Base-by-base conservation (phyloP, 2,113 vertebrate genomes). In the Tachysurus vachellii region DNA sequence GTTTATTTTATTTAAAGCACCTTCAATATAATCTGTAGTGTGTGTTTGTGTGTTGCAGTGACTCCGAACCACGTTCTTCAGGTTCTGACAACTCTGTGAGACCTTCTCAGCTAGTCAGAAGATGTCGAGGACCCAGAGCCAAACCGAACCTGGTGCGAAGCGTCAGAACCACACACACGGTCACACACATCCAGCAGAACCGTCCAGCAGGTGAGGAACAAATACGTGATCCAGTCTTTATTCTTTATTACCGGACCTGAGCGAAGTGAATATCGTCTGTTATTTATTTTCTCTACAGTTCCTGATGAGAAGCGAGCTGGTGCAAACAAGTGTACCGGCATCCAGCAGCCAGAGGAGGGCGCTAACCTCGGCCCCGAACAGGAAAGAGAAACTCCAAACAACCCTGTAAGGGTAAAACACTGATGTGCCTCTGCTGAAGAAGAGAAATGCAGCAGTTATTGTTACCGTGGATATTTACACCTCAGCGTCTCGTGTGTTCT, bases 121-220 rank as follows among this genome's bases (percentile, higher is more conserved):
- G 92, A 85, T 85, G 81, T 21, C 89, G 92, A 0, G 91, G 92
- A 3, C 83, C 87, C 68, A 92, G 88, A 89, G 85, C 91, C 44
- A 93, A 89, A 89, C 94, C 94, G n/a, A 93, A 92, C 71, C 86
- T 95, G 31, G 44, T 68, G 11, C 86, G 62, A 26, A 76, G 28
- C 61, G 12, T 71, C 64, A 88, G 71, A 86, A n/a, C 50, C 57
- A 5, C 64, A 44, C 64, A 8, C 8, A 5, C 31, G 10, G 54
- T 31, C 31, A 10, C 62, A n/a, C 73, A 68, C 23, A 57, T 31
- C 21, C 42, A 50, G 1, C 62, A 83, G 86, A 82, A 54, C 70
- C n/a, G 44, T 21, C 10, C 16, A 81, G 11, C 61, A 66, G 59
- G 84, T 89, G 64, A 50, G 28, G 28, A 56, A 28, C 26, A 7